Evolutionary conservation across 2,888 invertebrate species (phyloP), one percentile per base, ranked within the genome.

Genomic region (Penaeus monodon): DNA sequence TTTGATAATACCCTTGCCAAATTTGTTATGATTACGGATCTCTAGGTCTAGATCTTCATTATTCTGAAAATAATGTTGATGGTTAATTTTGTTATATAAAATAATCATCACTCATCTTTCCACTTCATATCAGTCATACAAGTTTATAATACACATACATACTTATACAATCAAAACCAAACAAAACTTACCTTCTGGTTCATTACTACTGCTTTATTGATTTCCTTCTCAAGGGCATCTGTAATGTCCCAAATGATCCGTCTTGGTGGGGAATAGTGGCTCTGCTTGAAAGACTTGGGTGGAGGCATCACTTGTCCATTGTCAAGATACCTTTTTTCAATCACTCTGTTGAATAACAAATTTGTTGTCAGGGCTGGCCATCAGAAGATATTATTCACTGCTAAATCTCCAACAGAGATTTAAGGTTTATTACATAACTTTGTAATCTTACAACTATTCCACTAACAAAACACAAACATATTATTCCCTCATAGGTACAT

Each of bases 1-100:
- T 90, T 93, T 93, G 57, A 93, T 93, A 85, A 92, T 91, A 29
- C 93, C 93, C 91, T 93, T 93, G 0, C 93, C 93, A 92, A 92
- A 93, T 24, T 91, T 90, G 44, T 91, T 90, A 90, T 92, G 93
- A 87, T 93, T 93, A 63, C 91, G 90, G 24, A 93, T 91, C 88
- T 91, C 91, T 44, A 93, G 91, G 89, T 93, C 93, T 78, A 93
- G 90, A 90, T 93, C 93, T 65, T 92, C 91, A 86, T 92, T 92
- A 88, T 92, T 92, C 93, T 93, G 91, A 33, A 86, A 57, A 57
- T 33, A 57, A 57, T 8, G 57, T 57, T 57, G 12, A 57, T 57
- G 57, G 1, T 57, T 14, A 57, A 57, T 57, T 12, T 17, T 57
- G 57, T 44, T 44, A 57, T 14, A 14, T 57, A 57, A 57, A 57